Base-by-base conservation (phyloP, 2,797 vertebrate genomes). In the Thalassophryne amazonica region DNA sequence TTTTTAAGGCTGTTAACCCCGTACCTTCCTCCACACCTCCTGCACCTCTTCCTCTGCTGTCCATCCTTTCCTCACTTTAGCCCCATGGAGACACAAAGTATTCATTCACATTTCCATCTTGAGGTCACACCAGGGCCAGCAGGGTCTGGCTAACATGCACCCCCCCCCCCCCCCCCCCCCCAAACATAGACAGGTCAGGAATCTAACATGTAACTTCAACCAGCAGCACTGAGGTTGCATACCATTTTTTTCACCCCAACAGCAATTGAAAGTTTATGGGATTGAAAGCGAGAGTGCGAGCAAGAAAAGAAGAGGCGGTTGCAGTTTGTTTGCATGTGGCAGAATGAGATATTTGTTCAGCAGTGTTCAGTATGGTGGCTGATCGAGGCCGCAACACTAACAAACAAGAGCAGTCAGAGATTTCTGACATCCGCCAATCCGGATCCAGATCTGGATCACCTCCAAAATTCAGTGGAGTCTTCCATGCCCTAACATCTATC, bases 101-200 rank as follows among this genome's bases (percentile, higher is more conserved):
- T 87, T 91, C 91, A 91, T 92, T 92, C 90, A 92, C 85, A 88
- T 92, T 91, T 89, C 91, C 90, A 90, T 88, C 83, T 76, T 32
- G 88, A 89, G 91, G 91, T 92, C 91, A 91, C 66, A 71, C 78
- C 81, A 89, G 86, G 90, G 91, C 89, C 89, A 92, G 86, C 69
- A 69, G 73, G 73, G 78, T 86, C 86, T 84, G 86, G 78, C 84
- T 69, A 47, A 57, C 50, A 35, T 84, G 78, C 75, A 75, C 75
- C 76, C 69, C 66, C 63, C 78, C 75, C 75, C 75, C 76, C n/a
- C n/a, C n/a, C n/a, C n/a, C n/a, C 3, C 6, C 46, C 54, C 37
- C n/a, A n/a, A n/a, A n/a, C n/a, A 22, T 83, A 88, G 87, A 81
- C 88, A 86, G 87, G 83, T 89, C 86, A 85, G 88, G 88, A 89